Evolutionary conservation across 2,888 invertebrate species (phyloP).

Genomic region (Pristionchus exspectatus): DNA sequence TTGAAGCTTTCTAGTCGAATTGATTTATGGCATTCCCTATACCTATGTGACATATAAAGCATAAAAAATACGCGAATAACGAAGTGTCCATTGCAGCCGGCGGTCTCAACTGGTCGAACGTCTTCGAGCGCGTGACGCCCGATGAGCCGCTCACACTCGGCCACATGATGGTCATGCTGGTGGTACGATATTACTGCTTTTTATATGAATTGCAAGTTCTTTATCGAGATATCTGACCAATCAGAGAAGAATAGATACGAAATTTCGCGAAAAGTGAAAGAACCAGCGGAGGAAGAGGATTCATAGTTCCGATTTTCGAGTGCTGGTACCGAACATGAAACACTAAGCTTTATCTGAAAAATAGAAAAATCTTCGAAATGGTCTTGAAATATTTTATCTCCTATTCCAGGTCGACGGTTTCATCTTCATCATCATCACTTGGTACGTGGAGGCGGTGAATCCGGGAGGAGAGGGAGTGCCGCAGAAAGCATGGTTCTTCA

Average conservation of each 20-base stretch:
- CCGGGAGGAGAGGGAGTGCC: constrained; percentile 92
- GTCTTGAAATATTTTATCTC: background rate
- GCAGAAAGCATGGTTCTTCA: constrained; percentile 87
- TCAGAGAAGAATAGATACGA: too few relatives aligned
- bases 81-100: constrained; percentile 59
- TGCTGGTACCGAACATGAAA: too few relatives aligned
- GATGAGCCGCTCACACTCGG: constrained; percentile 71
- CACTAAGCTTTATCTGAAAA: too few relatives aligned
- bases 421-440: constrained; percentile 87
- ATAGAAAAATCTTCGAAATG: background rate
- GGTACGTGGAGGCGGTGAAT: constrained; percentile 90
- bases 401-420: constrained; percentile 64
- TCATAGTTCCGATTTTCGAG: too few relatives aligned
- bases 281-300: too few relatives aligned
- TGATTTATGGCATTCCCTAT: background rate
- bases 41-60: too few relatives aligned
- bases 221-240: too few relatives aligned
- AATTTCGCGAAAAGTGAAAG: too few relatives aligned
- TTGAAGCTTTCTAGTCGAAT: too few relatives aligned
- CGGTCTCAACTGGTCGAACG: constrained; percentile 69
- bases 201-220: too few relatives aligned
- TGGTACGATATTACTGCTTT: too few relatives aligned
- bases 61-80: too few relatives aligned
- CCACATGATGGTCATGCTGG: constrained; percentile 66
- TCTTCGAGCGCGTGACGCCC: constrained; percentile 64